Percentiles rank a stretch among this genome's conserved stretches.
These are phyloP conservation scores for Bugulina stolonifera DNA, from an alignment of 2,888 invertebrate genomes.

Conservation along the genomic window DNA sequence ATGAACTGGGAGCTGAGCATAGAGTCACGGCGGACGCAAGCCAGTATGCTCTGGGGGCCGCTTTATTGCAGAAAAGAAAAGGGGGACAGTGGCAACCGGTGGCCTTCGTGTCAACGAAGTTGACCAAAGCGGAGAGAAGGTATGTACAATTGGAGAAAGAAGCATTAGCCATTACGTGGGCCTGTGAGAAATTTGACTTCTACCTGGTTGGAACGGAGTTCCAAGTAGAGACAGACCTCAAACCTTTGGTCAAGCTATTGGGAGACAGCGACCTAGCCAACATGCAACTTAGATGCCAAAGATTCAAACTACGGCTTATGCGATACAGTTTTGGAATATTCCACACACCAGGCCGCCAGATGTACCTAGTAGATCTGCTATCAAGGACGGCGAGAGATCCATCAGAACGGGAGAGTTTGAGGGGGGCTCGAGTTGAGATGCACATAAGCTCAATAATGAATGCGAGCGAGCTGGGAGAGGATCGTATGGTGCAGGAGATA, in stretches of 20 bases:
- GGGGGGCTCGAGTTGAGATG: not conserved
- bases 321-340: not conserved
- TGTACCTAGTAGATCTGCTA: not conserved
- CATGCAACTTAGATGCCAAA: not conserved
- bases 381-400: not conserved
- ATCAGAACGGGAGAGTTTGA: not conserved
- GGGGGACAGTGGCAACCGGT: not conserved
- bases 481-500: not conserved
- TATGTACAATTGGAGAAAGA: not conserved
- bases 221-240: not conserved
- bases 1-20: not conserved
- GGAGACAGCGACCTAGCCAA: not conserved
- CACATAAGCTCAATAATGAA: not conserved
- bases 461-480: not conserved
- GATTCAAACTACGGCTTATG: slow-evolving; percentile 5
- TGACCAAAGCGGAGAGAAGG: not conserved
- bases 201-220: not conserved
- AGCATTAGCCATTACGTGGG: slow-evolving; percentile 7
- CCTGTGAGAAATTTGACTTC: not conserved
- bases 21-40: not conserved
- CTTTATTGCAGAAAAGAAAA: not conserved
- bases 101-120: not conserved
- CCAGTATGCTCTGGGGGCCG: not conserved
- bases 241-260: not conserved
- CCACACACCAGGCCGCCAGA: not conserved